phyloP scores from a whole-genome alignment of 2,888 invertebrate genomes.

The Erebia palarica region DNA sequence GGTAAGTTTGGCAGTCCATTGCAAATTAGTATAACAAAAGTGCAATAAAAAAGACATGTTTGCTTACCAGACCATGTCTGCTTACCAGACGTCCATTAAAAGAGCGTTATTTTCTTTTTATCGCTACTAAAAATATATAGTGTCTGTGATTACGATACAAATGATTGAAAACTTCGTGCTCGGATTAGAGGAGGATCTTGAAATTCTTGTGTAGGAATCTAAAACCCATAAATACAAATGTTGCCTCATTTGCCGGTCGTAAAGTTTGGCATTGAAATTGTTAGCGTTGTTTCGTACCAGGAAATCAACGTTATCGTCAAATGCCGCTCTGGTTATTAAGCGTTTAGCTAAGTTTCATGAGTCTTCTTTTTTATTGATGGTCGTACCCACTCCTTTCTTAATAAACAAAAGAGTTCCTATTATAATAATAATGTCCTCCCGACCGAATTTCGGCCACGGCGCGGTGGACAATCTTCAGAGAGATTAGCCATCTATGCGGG shows the following conservation, averaged over 20 bases:
- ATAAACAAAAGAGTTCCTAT: no score
- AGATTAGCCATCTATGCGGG: no score
- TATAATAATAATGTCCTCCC: no score
- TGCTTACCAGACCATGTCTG: background rate
- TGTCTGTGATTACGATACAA: slow-evolving; percentile 5
- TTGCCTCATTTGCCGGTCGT: slow-evolving; percentile 67
- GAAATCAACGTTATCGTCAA: slow-evolving; percentile 64
- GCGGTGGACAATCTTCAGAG: no score
- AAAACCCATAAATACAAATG: slow-evolving; percentile 43
- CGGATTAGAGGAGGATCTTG: slow-evolving; percentile 9
- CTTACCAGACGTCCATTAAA: slow-evolving; percentile 4
- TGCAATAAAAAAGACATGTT: background rate
- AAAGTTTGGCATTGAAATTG: slow-evolving; percentile 75
- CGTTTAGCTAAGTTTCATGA: slow-evolving; percentile 58
- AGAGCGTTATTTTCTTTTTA: slow-evolving; percentile 3
- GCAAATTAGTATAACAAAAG: slow-evolving; percentile 6
- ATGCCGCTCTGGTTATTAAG: slow-evolving; percentile 59
- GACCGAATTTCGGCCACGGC: no score
- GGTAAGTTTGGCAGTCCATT: background rate
- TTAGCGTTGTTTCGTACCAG: slow-evolving; percentile 66
- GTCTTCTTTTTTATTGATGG: background rate
- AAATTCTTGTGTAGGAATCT: slow-evolving; percentile 38
- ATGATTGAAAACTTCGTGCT: slow-evolving; percentile 13
- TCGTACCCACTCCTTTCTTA: no score
- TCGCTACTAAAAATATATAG: background rate